Percentiles rank a stretch among this genome's conserved stretches.
Conservation (phyloP, 2,888 invertebrate species). For the Chrysotoxum bicinctum region DNA sequence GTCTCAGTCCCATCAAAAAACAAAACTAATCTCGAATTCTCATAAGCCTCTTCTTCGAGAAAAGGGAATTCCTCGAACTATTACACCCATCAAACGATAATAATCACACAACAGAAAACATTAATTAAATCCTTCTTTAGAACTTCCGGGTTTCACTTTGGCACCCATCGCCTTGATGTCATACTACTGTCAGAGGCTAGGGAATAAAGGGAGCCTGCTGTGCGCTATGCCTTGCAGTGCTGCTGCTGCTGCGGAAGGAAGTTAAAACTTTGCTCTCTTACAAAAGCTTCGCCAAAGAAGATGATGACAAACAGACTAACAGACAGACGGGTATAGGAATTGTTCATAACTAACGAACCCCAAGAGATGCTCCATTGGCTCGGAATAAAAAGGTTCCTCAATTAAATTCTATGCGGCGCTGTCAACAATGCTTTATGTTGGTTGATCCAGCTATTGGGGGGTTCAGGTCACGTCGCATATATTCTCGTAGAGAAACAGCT, state of each 20-base stretch:
- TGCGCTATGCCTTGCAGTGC: conserved; percentile 15
- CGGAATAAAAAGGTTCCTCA: conserved; percentile 49
- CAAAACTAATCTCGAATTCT: neutral
- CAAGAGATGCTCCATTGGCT: conserved; percentile 45
- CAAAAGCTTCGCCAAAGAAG: conserved; percentile 14
- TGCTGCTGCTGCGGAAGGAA: conserved; percentile 49
- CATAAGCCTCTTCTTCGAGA: neutral
- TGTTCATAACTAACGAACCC: conserved; percentile 49
- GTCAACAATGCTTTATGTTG: conserved; percentile 36
- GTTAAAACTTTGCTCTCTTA: conserved; percentile 41
- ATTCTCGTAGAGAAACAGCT: conserved; percentile 1
- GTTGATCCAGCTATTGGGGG: neutral
- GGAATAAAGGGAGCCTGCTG: conserved; percentile 7
- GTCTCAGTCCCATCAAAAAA: neutral
- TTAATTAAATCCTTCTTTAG: conserved; percentile 62
- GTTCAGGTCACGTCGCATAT: neutral
- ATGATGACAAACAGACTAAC: conserved; percentile 1
- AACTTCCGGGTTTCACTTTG: conserved; percentile 51
- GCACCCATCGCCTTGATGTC: conserved; percentile 26
- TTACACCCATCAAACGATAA: conserved; percentile 43
- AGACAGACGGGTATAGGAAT: neutral
- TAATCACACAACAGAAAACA: conserved; percentile 45
- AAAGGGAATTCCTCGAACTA: conserved; percentile 23
- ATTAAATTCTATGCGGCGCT: conserved; percentile 56
- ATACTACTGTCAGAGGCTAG: conserved; percentile 28